Conservation (phyloP, 2,888 invertebrate genomes). For the Aleiodes testaceus region DNA sequence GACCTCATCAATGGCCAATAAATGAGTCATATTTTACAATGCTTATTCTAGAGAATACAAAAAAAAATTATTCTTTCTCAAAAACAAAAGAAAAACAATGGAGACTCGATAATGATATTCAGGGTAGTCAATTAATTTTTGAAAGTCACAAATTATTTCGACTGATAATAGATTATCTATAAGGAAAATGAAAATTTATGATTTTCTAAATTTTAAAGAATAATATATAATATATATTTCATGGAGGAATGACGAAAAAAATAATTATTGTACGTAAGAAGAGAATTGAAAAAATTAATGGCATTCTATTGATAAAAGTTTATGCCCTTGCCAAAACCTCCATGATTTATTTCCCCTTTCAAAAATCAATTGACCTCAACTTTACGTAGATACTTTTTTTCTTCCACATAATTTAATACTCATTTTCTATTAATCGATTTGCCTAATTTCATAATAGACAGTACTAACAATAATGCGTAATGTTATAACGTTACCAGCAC, state of each 20-base stretch:
- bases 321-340: not conserved
- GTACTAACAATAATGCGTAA: conserved; percentile 27
- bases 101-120: conserved; percentile 25
- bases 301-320: too few relatives aligned
- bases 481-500: conserved; percentile 16
- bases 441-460: conserved; percentile 27
- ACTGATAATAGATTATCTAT: too few relatives aligned
- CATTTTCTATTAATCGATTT: conserved; percentile 30
- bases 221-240: too few relatives aligned
- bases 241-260: too few relatives aligned
- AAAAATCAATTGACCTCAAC: conserved; percentile 6
- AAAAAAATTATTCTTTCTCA: not conserved
- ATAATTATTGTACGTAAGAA: too few relatives aligned
- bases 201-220: too few relatives aligned
- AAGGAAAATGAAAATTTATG: too few relatives aligned
- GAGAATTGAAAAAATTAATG: too few relatives aligned
- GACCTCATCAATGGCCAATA: conserved; percentile 21
- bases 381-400: conserved; percentile 28
- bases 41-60: conserved; percentile 22
- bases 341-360: not conserved
- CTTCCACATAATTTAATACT: conserved; percentile 15
- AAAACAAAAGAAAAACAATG: conserved; percentile 1
- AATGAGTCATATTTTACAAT: conserved; percentile 30
- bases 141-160: too few relatives aligned
- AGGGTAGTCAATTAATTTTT: too few relatives aligned